Conservation (phyloP, 1,140 invertebrate species). For the Brachionus koreanus region DNA sequence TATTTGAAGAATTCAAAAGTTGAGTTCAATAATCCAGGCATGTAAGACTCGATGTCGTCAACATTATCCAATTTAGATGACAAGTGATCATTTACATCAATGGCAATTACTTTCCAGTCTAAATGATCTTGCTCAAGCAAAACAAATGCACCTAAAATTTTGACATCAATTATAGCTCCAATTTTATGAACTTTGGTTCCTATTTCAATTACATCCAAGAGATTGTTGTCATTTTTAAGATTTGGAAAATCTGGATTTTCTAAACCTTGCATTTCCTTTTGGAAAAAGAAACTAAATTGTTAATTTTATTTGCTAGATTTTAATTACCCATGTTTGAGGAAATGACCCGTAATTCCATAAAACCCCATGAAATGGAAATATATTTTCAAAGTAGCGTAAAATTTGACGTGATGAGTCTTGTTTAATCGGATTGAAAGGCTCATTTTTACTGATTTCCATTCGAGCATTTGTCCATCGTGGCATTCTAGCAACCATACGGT, state of each 20-base stretch:
- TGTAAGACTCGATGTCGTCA: conserved; percentile 80
- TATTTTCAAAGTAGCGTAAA: conserved; percentile 90
- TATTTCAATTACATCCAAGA: conserved; percentile 97
- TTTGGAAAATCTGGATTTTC: conserved; percentile 89
- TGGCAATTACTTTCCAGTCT: conserved; percentile 94
- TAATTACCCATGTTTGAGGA: conserved; percentile 80
- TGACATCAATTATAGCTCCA: conserved; percentile 82
- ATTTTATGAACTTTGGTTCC: conserved; percentile 70
- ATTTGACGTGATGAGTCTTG: conserved; percentile 97
- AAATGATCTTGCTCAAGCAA: conserved; percentile 91
- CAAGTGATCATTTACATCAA: conserved; percentile 84
- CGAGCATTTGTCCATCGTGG: conserved; percentile 98
- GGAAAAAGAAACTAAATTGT: neutral
- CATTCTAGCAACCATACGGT: conserved; percentile 96
- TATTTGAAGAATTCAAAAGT: conserved; percentile 97
- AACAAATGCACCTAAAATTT: conserved; percentile 81
- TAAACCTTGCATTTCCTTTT: conserved; percentile 12
- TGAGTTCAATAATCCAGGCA: conserved; percentile 86
- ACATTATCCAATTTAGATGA: conserved; percentile 79
- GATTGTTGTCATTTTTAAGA: conserved; percentile 94
- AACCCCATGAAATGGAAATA: conserved; percentile 97
- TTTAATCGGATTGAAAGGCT: conserved; percentile 90
- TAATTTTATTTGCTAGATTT: neutral
- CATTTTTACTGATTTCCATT: conserved; percentile 82
- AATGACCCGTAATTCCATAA: conserved; percentile 99